Conservation (phyloP, 1,140 invertebrate species). For the Brachionus rubens region DNA sequence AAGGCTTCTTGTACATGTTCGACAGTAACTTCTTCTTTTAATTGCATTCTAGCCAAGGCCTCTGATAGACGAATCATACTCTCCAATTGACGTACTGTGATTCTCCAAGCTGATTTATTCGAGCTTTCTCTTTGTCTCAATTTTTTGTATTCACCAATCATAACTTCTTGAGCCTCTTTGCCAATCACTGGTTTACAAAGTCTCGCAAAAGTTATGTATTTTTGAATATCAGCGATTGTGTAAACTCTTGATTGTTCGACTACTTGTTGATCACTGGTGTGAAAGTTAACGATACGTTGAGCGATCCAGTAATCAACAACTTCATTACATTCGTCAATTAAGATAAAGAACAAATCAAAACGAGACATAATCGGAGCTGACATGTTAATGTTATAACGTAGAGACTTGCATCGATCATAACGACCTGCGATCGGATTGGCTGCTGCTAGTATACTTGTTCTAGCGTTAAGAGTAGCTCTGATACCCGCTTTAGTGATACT, state of each 20-base stretch:
- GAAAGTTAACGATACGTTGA: constrained; percentile 87
- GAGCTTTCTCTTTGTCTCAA: constrained; percentile 78
- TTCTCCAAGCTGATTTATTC: constrained; percentile 68
- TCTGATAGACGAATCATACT: constrained; percentile 93
- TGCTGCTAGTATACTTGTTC: constrained; percentile 94
- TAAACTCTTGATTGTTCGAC: constrained; percentile 67
- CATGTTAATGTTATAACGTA: constrained; percentile 89
- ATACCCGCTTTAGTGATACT: constrained; percentile 97
- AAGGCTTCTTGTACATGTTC: constrained; percentile 90
- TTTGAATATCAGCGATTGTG: constrained; percentile 76
- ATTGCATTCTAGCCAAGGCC: constrained; percentile 91
- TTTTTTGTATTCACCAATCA: constrained; percentile 84
- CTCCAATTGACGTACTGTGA: constrained; percentile 98
- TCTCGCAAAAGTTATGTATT: constrained; percentile 92
- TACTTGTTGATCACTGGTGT: constrained; percentile 66
- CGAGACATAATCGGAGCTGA: constrained; percentile 97
- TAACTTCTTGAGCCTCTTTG: constrained; percentile 68
- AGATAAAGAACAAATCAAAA: constrained; percentile 97
- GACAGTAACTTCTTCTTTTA: constrained; percentile 77
- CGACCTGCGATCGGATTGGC: constrained; percentile 93
- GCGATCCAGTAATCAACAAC: constrained; percentile 92
- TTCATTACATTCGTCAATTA: constrained; percentile 92
- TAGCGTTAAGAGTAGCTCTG: constrained; percentile 88
- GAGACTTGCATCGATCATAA: constrained; percentile 87
- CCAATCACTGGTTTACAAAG: constrained; percentile 87